These are phyloP conservation scores for Lithosia quadra DNA, from an alignment of 2,888 invertebrate species.

Conservation along the genomic window DNA sequence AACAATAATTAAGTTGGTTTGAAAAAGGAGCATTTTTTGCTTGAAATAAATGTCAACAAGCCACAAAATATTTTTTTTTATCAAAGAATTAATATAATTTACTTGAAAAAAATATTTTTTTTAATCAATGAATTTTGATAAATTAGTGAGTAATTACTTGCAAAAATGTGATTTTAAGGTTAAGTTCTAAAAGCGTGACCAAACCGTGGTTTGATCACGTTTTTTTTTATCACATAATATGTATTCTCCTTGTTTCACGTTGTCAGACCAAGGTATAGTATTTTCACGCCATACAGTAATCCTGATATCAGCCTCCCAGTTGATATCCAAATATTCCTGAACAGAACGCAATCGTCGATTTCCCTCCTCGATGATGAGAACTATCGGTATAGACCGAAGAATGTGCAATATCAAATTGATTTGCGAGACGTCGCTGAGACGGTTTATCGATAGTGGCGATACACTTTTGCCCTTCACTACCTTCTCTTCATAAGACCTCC, in stretches of 20 bases:
- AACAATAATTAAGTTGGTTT: too few relatives aligned
- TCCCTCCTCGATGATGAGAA: too few relatives aligned
- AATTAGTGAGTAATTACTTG: too few relatives aligned
- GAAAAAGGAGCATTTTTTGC: too few relatives aligned
- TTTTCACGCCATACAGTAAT: not conserved
- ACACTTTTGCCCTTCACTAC: not conserved
- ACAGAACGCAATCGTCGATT: not conserved
- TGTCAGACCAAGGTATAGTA: conserved; percentile 4
- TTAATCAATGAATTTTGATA: too few relatives aligned
- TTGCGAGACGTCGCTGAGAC: not conserved
- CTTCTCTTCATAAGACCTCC: too few relatives aligned
- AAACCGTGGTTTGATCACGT: not conserved
- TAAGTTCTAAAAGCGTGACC: not conserved
- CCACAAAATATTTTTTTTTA: too few relatives aligned
- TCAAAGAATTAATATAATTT: too few relatives aligned
- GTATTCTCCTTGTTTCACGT: conserved; percentile 1
- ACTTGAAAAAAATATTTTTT: too few relatives aligned
- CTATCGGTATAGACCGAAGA: too few relatives aligned
- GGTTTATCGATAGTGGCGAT: not conserved
- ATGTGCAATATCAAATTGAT: not conserved
- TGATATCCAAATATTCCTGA: not conserved
- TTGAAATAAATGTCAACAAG: too few relatives aligned
- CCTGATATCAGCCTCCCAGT: not conserved
- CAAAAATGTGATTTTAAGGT: not conserved
- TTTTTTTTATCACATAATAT: conserved; percentile 7